A percentile compares a stretch with the other conserved stretches of the same genome.
These are phyloP conservation scores for Metacarcinus magister DNA, from an alignment of 2,888 invertebrate genomes.

Conservation along the genomic window DNA sequence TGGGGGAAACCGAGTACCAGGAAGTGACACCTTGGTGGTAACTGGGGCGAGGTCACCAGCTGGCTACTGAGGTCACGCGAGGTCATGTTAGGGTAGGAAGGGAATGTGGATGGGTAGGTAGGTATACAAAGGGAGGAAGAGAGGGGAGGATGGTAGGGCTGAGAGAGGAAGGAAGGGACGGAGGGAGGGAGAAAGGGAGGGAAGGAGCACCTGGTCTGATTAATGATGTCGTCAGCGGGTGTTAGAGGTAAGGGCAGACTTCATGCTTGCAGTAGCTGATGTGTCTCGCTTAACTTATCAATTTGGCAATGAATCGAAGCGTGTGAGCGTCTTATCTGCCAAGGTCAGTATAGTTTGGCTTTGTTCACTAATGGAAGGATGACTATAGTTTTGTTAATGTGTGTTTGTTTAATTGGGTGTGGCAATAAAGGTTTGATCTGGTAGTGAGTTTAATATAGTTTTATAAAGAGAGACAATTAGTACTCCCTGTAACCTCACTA, in stretches of 20 bases:
- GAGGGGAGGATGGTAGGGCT: not conserved
- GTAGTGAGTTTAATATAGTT: too few species aligned
- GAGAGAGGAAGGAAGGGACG: constrained; percentile 47
- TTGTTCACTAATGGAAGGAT: too few species aligned
- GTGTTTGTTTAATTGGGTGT: too few species aligned
- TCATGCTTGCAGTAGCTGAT: constrained; percentile 46
- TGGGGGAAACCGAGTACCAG: constrained; percentile 61
- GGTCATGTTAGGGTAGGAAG: constrained; percentile 37
- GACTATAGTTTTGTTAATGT: too few species aligned
- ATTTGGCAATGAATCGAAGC: not conserved
- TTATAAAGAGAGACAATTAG: too few species aligned
- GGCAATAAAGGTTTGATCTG: too few species aligned
- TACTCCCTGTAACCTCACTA: too few species aligned
- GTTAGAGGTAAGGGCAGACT: constrained; percentile 28
- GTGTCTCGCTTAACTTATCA: constrained; percentile 38
- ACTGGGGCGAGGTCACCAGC: constrained; percentile 62
- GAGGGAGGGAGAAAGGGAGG: not conserved
- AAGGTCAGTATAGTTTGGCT: too few species aligned
- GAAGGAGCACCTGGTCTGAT: constrained; percentile 51
- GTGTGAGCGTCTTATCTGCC: not conserved
- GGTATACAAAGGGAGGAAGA: not conserved
- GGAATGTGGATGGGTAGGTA: not conserved
- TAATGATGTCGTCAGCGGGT: constrained; percentile 32
- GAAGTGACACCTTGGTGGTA: constrained; percentile 71
- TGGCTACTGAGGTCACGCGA: constrained; percentile 56